Percentiles rank a stretch among this genome's conserved stretches.
These are phyloP conservation scores for Eublepharis macularius DNA, from an alignment of 2,113 vertebrate genomes.

Conservation along the genomic window DNA sequence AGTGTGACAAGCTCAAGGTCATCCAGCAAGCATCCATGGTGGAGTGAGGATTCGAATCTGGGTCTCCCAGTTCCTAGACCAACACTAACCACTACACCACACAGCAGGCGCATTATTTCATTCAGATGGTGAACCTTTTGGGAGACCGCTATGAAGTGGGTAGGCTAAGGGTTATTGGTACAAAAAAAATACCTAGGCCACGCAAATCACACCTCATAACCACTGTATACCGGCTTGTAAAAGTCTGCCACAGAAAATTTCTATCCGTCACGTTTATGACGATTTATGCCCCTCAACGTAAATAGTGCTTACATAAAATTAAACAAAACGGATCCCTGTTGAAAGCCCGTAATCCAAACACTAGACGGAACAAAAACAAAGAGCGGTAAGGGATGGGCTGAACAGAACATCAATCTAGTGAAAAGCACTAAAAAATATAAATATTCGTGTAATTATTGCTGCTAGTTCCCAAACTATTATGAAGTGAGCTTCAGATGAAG, in stretches of 20 bases:
- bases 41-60: no score
- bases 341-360: not conserved
- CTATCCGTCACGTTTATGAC: not conserved
- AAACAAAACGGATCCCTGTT: constrained; percentile 8
- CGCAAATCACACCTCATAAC: not conserved
- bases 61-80: no score
- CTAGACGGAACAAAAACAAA: not conserved
- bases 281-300: not conserved
- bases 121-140: no score
- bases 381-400: not conserved
- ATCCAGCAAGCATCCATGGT: no score
- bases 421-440: not conserved
- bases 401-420: not conserved
- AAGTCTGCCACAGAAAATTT: not conserved
- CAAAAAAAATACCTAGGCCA: not conserved
- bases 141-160: not conserved
- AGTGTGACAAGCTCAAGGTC: no score
- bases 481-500: not conserved
- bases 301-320: not conserved
- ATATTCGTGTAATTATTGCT: not conserved
- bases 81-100: no score
- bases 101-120: no score
- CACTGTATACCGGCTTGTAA: not conserved
- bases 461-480: not conserved
- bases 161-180: not conserved